Percentiles rank a stretch among this genome's conserved stretches.
Evolutionary conservation across 2,888 invertebrate genomes (phyloP).

Genomic region (Argyresthia goedartella): DNA sequence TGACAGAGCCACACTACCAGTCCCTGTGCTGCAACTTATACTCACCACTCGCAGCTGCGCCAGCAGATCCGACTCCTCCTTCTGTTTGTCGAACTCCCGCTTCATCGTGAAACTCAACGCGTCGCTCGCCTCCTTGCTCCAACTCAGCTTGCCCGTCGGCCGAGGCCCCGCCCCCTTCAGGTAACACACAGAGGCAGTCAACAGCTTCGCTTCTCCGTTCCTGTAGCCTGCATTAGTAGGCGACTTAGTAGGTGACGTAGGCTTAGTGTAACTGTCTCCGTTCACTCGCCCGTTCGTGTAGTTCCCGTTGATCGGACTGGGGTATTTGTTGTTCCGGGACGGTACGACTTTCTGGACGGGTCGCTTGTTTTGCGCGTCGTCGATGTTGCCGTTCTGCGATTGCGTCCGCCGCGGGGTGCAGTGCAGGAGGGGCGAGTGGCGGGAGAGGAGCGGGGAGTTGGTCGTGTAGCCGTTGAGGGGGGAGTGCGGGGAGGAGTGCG

Average conservation of each 20-base stretch:
- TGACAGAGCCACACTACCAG: no score
- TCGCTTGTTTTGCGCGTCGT: slow-evolving; percentile 70
- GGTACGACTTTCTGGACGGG: slow-evolving; percentile 86
- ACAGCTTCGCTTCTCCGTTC: slow-evolving; percentile 59
- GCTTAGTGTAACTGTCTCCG: slow-evolving; percentile 70
- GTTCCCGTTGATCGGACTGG: slow-evolving; percentile 54
- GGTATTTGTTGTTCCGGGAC: slow-evolving; percentile 75
- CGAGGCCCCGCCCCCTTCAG: slow-evolving; percentile 67
- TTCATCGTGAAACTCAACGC: slow-evolving; percentile 93
- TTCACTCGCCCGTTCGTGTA: slow-evolving; percentile 38
- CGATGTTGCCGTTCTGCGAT: slow-evolving; percentile 42
- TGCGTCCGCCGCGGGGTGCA: slow-evolving; percentile 64
- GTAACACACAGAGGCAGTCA: slow-evolving; percentile 71
- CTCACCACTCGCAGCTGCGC: slow-evolving; percentile 86
- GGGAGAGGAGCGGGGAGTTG: slow-evolving; percentile 61
- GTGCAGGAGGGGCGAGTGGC: slow-evolving; percentile 54
- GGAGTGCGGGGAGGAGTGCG: slow-evolving; percentile 53
- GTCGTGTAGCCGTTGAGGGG: slow-evolving; percentile 64
- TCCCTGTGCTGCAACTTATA: slow-evolving; percentile 8
- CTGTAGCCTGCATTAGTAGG: slow-evolving; percentile 60
- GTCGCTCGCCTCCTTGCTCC: slow-evolving; percentile 81
- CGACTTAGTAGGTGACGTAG: slow-evolving; percentile 75
- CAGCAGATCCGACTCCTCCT: slow-evolving; percentile 89
- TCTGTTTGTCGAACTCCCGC: slow-evolving; percentile 90
- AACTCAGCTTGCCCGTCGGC: slow-evolving; percentile 70